Conservation (phyloP, 2,888 invertebrate genomes). For the Drosophila neutralis region DNA sequence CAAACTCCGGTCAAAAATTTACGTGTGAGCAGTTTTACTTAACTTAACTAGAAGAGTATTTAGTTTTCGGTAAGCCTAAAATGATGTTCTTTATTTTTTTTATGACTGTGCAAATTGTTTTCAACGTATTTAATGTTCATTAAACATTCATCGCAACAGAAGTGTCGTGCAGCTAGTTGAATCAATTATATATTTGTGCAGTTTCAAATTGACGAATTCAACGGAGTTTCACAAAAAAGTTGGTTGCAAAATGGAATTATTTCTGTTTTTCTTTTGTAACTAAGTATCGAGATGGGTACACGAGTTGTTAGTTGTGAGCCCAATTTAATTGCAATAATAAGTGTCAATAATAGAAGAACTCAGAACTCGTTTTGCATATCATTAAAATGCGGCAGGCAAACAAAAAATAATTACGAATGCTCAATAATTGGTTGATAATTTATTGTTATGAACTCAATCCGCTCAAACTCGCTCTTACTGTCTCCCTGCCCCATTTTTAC, state of each 20-base stretch:
- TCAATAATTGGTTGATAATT: conserved; percentile 54
- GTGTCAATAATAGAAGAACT: conserved; percentile 13
- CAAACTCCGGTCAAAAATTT: not conserved
- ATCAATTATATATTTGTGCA: not conserved
- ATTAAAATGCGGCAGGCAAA: conserved; percentile 19
- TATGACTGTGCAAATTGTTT: not conserved
- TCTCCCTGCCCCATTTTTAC: not conserved
- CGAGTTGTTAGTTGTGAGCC: conserved; percentile 9
- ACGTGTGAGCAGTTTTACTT: no score
- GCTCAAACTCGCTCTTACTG: not conserved
- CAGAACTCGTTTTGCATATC: conserved; percentile 17
- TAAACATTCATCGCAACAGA: conserved; percentile 32
- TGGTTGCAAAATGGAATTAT: not conserved
- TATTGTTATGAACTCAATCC: conserved; percentile 31
- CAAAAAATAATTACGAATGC: conserved; percentile 22
- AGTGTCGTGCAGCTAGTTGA: conserved; percentile 1
- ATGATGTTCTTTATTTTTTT: no score
- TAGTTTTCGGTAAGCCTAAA: not conserved
- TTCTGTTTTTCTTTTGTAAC: not conserved
- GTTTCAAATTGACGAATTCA: not conserved
- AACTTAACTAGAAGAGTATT: not conserved
- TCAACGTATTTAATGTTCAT: conserved; percentile 26
- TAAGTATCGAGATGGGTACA: conserved; percentile 11
- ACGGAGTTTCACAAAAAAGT: not conserved
- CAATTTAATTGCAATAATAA: conserved; percentile 15